Conservation (phyloP, 2,113 vertebrate genomes). For the Tympanuchus pallidicinctus region DNA sequence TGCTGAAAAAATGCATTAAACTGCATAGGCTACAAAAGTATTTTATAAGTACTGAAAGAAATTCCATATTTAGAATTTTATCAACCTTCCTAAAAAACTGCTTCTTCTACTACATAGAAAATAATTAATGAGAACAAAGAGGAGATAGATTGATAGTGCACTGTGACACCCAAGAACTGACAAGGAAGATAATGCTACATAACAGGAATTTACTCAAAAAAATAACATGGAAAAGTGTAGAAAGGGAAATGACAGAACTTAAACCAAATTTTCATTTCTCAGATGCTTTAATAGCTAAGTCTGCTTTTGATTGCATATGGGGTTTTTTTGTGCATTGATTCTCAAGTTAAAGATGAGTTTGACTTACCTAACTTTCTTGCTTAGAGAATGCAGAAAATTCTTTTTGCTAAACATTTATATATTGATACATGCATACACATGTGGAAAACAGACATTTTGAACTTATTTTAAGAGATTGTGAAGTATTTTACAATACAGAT, state of each 20-base stretch:
- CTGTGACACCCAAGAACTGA: background rate
- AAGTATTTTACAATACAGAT: background rate
- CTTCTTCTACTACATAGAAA: conserved; percentile 10
- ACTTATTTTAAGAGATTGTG: background rate
- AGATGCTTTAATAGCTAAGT: conserved; percentile 44
- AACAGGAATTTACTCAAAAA: conserved; percentile 1
- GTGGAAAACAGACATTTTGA: background rate
- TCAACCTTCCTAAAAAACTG: background rate
- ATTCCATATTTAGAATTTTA: background rate
- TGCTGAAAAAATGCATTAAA: background rate
- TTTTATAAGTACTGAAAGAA: conserved; percentile 23
- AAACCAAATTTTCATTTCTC: background rate
- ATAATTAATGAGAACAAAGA: conserved; percentile 49
- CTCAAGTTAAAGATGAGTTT: background rate
- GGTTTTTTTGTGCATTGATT: background rate
- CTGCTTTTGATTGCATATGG: background rate
- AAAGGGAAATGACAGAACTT: background rate
- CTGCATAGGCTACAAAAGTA: background rate
- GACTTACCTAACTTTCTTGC: background rate
- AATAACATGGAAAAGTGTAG: background rate
- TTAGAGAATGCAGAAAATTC: background rate
- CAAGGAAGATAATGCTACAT: background rate
- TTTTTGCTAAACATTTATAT: background rate
- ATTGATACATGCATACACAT: no score
- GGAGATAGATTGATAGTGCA: background rate